A percentile compares a stretch with the other conserved stretches of the same genome.
Evolutionary conservation across 2,113 vertebrate genomes (phyloP).

Genomic region (Scalopus aquaticus): DNA sequence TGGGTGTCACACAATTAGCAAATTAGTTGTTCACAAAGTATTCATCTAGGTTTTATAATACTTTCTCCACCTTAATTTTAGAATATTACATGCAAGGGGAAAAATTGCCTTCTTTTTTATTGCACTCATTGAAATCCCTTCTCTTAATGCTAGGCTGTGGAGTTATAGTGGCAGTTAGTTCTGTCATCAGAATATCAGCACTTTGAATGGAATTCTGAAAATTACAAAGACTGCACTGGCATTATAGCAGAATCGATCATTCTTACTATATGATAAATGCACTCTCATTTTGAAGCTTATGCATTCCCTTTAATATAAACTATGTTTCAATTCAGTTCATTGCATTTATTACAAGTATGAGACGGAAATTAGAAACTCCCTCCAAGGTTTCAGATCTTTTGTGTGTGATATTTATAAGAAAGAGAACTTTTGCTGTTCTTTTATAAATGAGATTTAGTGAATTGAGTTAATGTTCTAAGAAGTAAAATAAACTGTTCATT

Average conservation of each 20-base stretch:
- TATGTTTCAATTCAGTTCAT: constrained; percentile 39
- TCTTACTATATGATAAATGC: constrained; percentile 59
- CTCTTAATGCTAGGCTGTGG: constrained; percentile 72
- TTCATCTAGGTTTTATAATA: constrained; percentile 72
- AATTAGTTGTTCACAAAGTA: constrained; percentile 58
- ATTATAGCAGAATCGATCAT: constrained; percentile 51
- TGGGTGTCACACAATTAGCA: constrained; percentile 59
- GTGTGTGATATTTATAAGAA: background rate
- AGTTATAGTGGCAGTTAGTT: constrained; percentile 67
- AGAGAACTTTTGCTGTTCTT: background rate
- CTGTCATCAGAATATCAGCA: constrained; percentile 61
- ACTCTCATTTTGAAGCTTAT: constrained; percentile 52
- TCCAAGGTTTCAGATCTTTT: constrained; percentile 64
- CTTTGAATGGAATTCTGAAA: constrained; percentile 72
- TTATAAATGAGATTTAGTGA: constrained; percentile 28
- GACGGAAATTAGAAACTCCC: constrained; percentile 50
- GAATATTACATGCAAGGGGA: constrained; percentile 60
- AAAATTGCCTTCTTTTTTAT: constrained; percentile 68
- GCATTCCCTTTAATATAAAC: constrained; percentile 54
- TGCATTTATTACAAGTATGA: constrained; percentile 46
- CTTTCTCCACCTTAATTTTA: constrained; percentile 67
- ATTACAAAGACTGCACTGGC: constrained; percentile 52
- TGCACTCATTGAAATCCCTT: constrained; percentile 60
- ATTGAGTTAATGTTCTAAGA: constrained; percentile 24
- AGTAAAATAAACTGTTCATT: constrained; percentile 49